Conservation (phyloP, 2,113 vertebrate species). For the Garra rufa region DNA sequence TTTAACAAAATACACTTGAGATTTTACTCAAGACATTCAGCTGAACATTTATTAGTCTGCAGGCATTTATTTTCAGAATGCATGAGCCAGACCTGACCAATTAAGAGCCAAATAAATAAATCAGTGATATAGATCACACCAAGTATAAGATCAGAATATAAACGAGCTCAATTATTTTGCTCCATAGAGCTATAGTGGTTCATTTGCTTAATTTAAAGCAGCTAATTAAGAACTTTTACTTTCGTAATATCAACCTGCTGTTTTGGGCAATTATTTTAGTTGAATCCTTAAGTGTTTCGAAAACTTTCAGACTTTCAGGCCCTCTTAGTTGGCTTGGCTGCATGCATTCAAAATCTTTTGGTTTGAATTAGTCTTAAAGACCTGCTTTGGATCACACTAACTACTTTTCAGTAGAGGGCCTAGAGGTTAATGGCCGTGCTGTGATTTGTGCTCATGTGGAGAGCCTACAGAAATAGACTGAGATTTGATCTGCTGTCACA, state of each 20-base stretch:
- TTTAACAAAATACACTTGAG: no score
- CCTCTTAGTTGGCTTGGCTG: background rate
- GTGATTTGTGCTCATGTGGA: constrained; percentile 28
- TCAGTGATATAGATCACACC: background rate
- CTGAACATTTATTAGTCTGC: background rate
- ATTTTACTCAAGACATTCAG: background rate
- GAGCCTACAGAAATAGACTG: constrained; percentile 45
- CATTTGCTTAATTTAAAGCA: background rate
- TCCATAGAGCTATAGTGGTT: background rate
- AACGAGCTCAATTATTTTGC: constrained; percentile 3
- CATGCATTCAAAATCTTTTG: background rate
- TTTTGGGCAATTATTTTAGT: background rate
- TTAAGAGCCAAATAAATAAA: constrained; percentile 9
- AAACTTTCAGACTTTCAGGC: background rate
- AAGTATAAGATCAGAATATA: background rate
- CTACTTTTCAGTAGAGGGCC: background rate
- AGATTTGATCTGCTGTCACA: constrained; percentile 34
- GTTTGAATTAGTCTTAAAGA: background rate
- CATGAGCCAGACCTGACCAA: background rate
- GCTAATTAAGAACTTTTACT: background rate
- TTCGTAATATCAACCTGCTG: background rate
- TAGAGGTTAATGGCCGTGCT: background rate
- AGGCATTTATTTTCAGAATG: background rate
- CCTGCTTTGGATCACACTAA: background rate
- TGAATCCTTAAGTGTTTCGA: background rate